Conservation (phyloP, 2,797 vertebrate species). For the Cyprinodon diabolis region DNA sequence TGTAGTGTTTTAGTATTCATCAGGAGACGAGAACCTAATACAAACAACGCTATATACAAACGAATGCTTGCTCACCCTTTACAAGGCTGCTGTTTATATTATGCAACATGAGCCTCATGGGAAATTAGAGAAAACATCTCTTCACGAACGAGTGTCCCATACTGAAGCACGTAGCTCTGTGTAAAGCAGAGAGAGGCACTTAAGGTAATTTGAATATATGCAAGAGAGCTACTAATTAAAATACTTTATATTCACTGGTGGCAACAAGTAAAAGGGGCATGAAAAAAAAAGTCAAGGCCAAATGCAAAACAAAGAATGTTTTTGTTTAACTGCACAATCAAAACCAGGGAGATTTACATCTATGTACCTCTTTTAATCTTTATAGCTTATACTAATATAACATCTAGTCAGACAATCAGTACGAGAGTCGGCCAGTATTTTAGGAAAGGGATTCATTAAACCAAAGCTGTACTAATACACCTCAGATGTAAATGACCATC, state of each 20-base stretch:
- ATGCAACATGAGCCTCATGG: conserved; percentile 14
- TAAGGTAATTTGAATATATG: conserved; percentile 5
- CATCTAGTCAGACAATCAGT: not conserved
- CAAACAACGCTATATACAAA: conserved; percentile 12
- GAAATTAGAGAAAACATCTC: conserved; percentile 23
- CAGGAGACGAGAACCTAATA: not conserved
- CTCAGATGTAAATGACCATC: not conserved
- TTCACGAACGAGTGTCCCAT: conserved; percentile 4
- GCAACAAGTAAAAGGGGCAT: not conserved
- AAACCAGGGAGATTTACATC: no score
- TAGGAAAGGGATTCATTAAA: not conserved
- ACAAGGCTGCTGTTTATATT: conserved; percentile 16
- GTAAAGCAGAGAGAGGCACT: not conserved
- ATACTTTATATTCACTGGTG: conserved; percentile 10
- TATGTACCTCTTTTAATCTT: not conserved
- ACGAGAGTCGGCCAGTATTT: not conserved
- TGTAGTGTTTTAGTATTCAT: conserved; percentile 2
- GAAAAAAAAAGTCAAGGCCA: not conserved
- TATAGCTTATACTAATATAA: not conserved
- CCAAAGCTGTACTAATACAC: not conserved
- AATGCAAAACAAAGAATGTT: conserved; percentile 1
- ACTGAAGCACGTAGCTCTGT: conserved; percentile 9
- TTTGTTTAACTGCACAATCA: not conserved
- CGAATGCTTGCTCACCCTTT: conserved; percentile 4
- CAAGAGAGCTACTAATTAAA: conserved; percentile 7